Percentiles rank a stretch among this genome's conserved stretches.
Evolutionary conservation across 2,113 vertebrate genomes (phyloP).

Genomic region (Odocoileus virginianus): DNA sequence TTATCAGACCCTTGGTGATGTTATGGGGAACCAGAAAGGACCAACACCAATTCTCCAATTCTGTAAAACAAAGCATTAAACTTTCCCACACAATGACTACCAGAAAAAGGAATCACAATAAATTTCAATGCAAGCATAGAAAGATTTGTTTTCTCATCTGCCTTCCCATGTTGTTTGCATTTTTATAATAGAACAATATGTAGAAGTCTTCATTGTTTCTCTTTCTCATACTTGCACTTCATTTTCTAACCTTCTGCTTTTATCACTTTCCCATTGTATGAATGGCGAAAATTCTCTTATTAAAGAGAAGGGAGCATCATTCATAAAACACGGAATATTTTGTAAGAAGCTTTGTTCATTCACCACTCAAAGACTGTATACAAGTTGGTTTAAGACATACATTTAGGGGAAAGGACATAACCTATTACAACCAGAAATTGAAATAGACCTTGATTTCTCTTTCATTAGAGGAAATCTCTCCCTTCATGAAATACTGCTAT

Average conservation of each 20-base stretch:
- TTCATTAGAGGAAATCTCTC: neutral
- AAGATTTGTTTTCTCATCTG: neutral
- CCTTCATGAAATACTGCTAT: neutral
- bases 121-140: neutral
- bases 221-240: neutral
- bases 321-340: neutral
- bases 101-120: neutral
- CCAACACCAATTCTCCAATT: neutral
- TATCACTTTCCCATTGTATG: neutral
- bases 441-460: neutral
- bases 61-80: neutral
- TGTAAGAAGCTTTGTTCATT: neutral
- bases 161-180: neutral
- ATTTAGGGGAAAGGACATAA: neutral
- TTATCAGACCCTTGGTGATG: conserved; percentile 13
- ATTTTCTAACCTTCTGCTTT: neutral
- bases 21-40: conserved; percentile 29
- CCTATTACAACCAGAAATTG: neutral
- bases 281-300: neutral
- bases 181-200: neutral
- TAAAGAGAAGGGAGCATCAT: neutral
- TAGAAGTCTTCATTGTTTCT: neutral
- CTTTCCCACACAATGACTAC: neutral
- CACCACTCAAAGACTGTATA: neutral
- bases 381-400: neutral